Conservation (phyloP, 2,113 vertebrate species). For the Suricata suricatta region DNA sequence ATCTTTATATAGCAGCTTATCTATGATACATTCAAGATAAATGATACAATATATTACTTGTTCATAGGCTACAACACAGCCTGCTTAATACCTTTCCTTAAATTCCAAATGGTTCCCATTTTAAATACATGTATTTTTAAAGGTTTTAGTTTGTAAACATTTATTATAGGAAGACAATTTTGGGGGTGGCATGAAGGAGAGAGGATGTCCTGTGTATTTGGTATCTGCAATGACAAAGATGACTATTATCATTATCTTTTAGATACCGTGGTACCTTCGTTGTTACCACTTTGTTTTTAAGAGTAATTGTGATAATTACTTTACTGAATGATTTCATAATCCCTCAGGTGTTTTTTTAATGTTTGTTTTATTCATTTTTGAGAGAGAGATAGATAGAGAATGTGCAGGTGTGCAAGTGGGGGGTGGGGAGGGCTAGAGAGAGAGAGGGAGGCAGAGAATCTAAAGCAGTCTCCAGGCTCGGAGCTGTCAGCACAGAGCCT, state of each 20-base stretch:
- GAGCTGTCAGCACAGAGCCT: too few relatives aligned
- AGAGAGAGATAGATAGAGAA: too few relatives aligned
- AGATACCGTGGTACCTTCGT: neutral
- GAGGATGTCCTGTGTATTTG: neutral
- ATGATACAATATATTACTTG: too few relatives aligned
- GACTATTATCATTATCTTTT: neutral
- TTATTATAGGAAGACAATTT: neutral
- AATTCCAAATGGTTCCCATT: neutral
- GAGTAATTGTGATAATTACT: neutral
- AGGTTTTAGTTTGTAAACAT: neutral
- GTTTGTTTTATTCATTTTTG: too few relatives aligned
- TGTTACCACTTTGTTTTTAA: constrained; percentile 27
- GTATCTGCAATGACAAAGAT: neutral
- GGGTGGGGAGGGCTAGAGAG: too few relatives aligned
- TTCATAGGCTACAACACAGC: too few relatives aligned
- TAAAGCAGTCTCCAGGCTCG: too few relatives aligned
- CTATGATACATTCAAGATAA: too few relatives aligned
- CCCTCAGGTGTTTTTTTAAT: neutral
- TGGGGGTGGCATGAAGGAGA: neutral
- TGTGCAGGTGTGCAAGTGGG: too few relatives aligned
- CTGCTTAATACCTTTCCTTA: too few relatives aligned
- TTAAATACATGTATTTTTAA: neutral
- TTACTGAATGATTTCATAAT: constrained; percentile 47
- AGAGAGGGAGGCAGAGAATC: too few relatives aligned
- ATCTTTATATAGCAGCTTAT: too few relatives aligned